Base-by-base conservation (phyloP, 2,113 vertebrate species). In the Nycticebus coucang region DNA sequence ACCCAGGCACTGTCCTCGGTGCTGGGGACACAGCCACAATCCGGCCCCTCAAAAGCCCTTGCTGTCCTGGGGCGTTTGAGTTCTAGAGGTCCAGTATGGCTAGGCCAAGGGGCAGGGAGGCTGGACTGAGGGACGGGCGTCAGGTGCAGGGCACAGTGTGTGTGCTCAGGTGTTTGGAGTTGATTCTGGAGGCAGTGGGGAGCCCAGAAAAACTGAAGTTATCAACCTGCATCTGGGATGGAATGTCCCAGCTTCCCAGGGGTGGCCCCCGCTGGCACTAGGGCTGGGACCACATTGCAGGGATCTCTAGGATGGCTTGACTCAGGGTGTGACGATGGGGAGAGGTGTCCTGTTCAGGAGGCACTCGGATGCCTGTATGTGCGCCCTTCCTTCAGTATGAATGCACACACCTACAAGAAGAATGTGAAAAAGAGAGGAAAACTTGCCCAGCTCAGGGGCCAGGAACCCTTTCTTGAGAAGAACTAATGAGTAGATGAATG, bases 1-100 rank as follows among this genome's bases (percentile, higher is more conserved):
- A 28, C 21, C 17, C 1, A 7, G 30, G 57, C 53, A 17, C 91
- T 72, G 80, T 57, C 28, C 75, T 28, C 0, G 24, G 79, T 55
- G 37, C 83, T 82, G 83, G 78, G 74, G 88, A 14, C 10, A 4
- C 22, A 1, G 37, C 30, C 15, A 3, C 45, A 37, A 37, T 45
- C 28, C 35, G 2, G 3, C n/a, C 9, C 8, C 1, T 1, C 0
- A 7, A 6, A 60, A 50, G 8, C 69, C 14, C 7, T 22, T 0
- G 0, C 24, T 55, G 33, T 69, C 10, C 45, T 4, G 33, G 69
- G 30, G 13, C 9, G 81, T 57, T 74, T 53, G 33, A 55, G 4
- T 53, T 81, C 15, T 57, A 5, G 18, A 0, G 41, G 68, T 2
- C 24, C 80, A 75, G 19, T 5, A 1, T 4, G 22, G 17, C 93